Percentiles rank a stretch among this genome's conserved stretches.
These are phyloP conservation scores for Rutpela maculata DNA, from an alignment of 2,888 invertebrate species.

Conservation along the genomic window DNA sequence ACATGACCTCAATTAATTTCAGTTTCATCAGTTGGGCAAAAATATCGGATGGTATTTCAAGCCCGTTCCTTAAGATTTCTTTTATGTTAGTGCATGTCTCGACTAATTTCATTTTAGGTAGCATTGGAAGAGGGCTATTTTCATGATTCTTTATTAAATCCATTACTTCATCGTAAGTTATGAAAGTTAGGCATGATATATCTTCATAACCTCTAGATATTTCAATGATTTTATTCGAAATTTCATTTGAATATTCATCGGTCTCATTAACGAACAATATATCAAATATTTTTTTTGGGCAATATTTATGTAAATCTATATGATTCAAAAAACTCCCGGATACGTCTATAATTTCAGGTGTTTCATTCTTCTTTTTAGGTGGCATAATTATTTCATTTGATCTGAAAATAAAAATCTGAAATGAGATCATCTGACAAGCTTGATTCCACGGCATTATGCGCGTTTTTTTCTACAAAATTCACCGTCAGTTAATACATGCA, in stretches of 20 bases:
- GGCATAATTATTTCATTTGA: background rate
- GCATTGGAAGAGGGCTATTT: conserved; percentile 25
- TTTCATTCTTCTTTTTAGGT: background rate
- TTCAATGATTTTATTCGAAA: conserved; percentile 51
- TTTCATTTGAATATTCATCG: conserved; percentile 44
- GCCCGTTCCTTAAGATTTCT: background rate
- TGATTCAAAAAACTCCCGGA: background rate
- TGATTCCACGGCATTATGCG: too few species aligned
- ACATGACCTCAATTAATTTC: conserved; percentile 63
- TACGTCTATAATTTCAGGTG: background rate
- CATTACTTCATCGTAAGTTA: conserved; percentile 59
- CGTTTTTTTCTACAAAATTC: too few species aligned
- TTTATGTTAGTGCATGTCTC: conserved; percentile 13
- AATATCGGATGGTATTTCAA: background rate
- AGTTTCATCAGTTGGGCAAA: conserved; percentile 60
- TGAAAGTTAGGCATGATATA: conserved; percentile 59
- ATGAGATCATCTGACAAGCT: too few species aligned
- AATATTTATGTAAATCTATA: conserved; percentile 47
- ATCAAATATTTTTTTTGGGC: conserved; percentile 58
- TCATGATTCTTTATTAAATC: conserved; percentile 45
- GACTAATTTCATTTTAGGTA: conserved; percentile 41
- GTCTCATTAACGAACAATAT: conserved; percentile 54
- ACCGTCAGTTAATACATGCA: too few species aligned
- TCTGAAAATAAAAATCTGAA: background rate
- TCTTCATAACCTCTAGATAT: conserved; percentile 57